A percentile compares a stretch with the other conserved stretches of the same genome.
Evolutionary conservation across 2,888 invertebrate genomes (phyloP).

Genomic region (Drosophila tanythrix): DNA sequence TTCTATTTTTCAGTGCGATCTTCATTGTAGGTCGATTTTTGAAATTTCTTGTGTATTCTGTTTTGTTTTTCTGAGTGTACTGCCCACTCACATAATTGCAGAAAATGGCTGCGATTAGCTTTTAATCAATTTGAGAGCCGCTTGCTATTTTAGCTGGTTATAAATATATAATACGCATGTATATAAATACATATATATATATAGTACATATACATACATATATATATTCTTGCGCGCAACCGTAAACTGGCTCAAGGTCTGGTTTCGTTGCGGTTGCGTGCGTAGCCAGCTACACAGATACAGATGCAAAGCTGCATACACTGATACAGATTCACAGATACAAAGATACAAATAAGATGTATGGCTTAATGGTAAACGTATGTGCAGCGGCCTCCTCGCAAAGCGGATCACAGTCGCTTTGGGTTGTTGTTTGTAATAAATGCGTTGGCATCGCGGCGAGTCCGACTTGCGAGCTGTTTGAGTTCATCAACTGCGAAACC

Average conservation of each 20-base stretch:
- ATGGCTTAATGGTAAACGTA: slow-evolving; percentile 23
- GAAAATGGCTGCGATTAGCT: slow-evolving; percentile 77
- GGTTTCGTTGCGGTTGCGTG: slow-evolving; percentile 66
- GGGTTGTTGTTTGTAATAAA: slow-evolving; percentile 37
- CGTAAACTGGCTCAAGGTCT: slow-evolving; percentile 80
- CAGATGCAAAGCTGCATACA: slow-evolving; percentile 19
- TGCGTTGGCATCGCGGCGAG: slow-evolving; percentile 61
- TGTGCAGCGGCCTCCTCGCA: slow-evolving; percentile 58
- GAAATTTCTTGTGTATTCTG: not conserved
- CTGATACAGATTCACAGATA: not conserved
- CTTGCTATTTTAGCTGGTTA: slow-evolving; percentile 23
- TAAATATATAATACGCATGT: not conserved
- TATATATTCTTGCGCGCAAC: slow-evolving; percentile 63
- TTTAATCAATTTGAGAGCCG: slow-evolving; percentile 71
- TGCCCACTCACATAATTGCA: slow-evolving; percentile 50
- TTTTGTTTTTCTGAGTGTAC: not conserved
- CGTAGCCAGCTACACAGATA: slow-evolving; percentile 29
- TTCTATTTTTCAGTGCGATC: too few species aligned
- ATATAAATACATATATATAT: not conserved
- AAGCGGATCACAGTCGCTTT: slow-evolving; percentile 71
- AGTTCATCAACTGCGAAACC: slow-evolving; percentile 77
- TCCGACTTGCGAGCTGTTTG: slow-evolving; percentile 41
- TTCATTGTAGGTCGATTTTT: not conserved
- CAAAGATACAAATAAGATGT: not conserved
- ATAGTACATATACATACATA: not conserved